Percentiles rank a stretch among this genome's conserved stretches.
These are phyloP conservation scores for Odontamblyopus lacepedii DNA, from an alignment of 2,797 vertebrate genomes.

Conservation along the genomic window DNA sequence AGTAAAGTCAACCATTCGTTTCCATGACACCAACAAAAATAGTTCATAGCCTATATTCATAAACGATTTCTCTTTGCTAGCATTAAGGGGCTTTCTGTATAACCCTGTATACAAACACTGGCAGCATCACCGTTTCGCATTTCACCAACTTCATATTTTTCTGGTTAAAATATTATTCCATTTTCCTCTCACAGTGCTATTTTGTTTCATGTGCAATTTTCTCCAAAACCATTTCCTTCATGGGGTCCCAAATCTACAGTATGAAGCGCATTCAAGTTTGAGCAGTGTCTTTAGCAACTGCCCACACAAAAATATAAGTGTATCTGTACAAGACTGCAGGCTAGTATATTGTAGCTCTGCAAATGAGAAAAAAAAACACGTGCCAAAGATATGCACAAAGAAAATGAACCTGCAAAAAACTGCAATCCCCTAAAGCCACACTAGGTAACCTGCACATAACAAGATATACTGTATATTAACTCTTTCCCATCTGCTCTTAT, in stretches of 20 bases:
- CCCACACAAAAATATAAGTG: constrained; percentile 43
- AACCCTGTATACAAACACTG: constrained; percentile 70
- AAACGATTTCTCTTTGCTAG: constrained; percentile 62
- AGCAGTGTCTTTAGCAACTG: constrained; percentile 19
- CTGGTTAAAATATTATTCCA: constrained; percentile 16
- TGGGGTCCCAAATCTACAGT: constrained; percentile 51
- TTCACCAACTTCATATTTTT: constrained; percentile 41
- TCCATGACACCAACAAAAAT: constrained; percentile 71
- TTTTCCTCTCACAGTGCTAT: constrained; percentile 58
- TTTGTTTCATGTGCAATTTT: constrained; percentile 46
- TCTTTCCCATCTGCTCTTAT: constrained; percentile 55
- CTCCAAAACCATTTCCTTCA: constrained; percentile 31
- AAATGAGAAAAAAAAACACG: constrained; percentile 20
- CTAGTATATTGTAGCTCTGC: constrained; percentile 27
- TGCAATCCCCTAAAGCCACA: constrained; percentile 63
- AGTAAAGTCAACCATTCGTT: constrained; percentile 68
- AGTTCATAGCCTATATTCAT: constrained; percentile 53
- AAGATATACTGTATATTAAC: constrained; percentile 50
- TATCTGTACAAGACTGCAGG: constrained; percentile 48
- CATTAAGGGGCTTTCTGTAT: constrained; percentile 67
- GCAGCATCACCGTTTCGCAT: constrained; percentile 62
- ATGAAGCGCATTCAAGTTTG: constrained; percentile 62
- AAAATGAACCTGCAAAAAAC: constrained; percentile 36
- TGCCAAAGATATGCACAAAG: constrained; percentile 46
- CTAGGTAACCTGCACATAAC: constrained; percentile 44